Conservation (phyloP, 2,797 vertebrate genomes). For the Cottoperca gobio region DNA sequence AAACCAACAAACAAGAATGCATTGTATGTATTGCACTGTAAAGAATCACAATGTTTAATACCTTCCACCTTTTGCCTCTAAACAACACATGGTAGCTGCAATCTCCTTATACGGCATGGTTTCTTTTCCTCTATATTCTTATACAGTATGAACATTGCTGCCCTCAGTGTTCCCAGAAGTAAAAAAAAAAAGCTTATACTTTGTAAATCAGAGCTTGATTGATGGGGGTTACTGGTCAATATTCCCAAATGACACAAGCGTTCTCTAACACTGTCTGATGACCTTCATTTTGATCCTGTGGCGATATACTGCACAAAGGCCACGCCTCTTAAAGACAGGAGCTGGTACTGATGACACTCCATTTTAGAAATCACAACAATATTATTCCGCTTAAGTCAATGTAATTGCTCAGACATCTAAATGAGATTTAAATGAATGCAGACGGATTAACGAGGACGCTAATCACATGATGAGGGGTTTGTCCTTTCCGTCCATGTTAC, state of each 20-base stretch:
- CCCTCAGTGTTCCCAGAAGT: background rate
- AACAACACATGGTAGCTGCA: background rate
- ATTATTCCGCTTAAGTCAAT: slow-evolving; percentile 78
- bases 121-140: background rate
- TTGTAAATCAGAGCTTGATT: no score
- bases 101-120: background rate
- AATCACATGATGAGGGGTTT: slow-evolving; percentile 75
- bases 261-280: background rate
- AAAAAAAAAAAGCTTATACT: background rate
- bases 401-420: slow-evolving; percentile 79
- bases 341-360: slow-evolving; percentile 60
- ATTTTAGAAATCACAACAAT: slow-evolving; percentile 81
- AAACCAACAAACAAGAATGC: slow-evolving; percentile 41
- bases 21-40: background rate
- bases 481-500: slow-evolving; percentile 73
- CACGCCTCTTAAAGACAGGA: slow-evolving; percentile 47
- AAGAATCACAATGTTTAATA: slow-evolving; percentile 5
- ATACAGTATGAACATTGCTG: background rate
- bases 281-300: slow-evolving; percentile 1
- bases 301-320: background rate
- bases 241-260: background rate
- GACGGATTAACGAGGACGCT: slow-evolving; percentile 78
- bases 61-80: background rate
- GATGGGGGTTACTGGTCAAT: no score
- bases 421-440: slow-evolving; percentile 82